A percentile compares a stretch with the other conserved stretches of the same genome.
phyloP scores from a whole-genome alignment of 2,797 vertebrate genomes.

The Chaetophractus vellerosus region DNA sequence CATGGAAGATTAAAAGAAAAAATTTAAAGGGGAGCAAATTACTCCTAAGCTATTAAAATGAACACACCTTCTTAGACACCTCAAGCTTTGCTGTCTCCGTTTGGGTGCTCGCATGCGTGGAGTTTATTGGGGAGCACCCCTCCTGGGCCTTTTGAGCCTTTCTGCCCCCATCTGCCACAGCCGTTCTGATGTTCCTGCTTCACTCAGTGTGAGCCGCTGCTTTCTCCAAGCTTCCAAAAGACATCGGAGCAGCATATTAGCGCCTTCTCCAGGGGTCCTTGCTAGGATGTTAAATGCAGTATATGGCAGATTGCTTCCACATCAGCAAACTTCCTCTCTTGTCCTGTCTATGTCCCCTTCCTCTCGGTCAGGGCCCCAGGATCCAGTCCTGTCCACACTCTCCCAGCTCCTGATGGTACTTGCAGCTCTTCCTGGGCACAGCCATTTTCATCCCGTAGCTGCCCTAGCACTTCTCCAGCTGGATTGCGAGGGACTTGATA shows the following conservation, averaged over 20 bases:
- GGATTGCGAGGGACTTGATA: not conserved
- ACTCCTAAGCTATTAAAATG: not conserved
- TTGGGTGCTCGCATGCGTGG: not conserved
- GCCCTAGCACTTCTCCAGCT: not conserved
- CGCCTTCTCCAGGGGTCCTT: not conserved
- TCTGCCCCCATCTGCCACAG: not conserved
- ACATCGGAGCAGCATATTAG: fast-evolving
- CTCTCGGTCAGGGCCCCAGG: not conserved
- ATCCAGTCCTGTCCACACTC: not conserved
- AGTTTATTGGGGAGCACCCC: fast-evolving
- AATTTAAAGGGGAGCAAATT: not conserved
- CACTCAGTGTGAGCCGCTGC: not conserved
- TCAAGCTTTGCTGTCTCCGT: not conserved
- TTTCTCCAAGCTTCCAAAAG: not conserved
- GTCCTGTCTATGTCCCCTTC: not conserved
- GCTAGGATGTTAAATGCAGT: not conserved
- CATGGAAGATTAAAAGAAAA: conserved; percentile 13
- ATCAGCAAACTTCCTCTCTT: not conserved
- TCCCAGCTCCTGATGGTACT: not conserved
- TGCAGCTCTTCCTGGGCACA: not conserved
- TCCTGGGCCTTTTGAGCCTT: not conserved
- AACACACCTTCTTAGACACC: not conserved
- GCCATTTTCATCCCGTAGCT: not conserved
- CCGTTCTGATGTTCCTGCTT: not conserved
- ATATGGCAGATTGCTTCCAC: not conserved